Evolutionary conservation across 2,888 invertebrate species (phyloP), one percentile per base, ranked within the genome.

Genomic region (Philereme transversata): DNA sequence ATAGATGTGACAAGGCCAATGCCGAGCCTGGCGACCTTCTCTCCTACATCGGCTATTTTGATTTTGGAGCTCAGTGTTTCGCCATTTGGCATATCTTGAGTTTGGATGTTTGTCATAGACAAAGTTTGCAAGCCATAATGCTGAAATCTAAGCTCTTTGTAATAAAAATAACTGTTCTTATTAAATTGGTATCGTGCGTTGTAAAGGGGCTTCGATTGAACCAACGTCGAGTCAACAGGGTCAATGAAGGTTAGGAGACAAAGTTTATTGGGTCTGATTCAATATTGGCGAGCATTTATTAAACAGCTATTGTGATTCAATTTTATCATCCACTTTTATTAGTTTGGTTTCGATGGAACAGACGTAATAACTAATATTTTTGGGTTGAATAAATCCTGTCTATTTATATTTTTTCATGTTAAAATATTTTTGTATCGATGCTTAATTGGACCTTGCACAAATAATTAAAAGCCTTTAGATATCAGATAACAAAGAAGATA

Each of bases 261-360:
- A 51, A 48, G 52, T 66, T 64, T 64, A 63, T 61, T 63, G 54
- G 50, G 36, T 50, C 48, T 54, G 44, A 60, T 62, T 59, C 57
- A 57, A 64, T 64, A 66, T 64, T 60, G 62, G 51, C 52, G 35
- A 54, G 54, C 46, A 48, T 59, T 60, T 59, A 57, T 59, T 62
- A 60, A 59, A 56, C 43, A 53, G 46, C 56, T 62, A 64, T 62
- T 62, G 63, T 56, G 54, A 63, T 65, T 57, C 53, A 8, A 56
- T 62, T 62, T 62, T 56, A 64, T 64, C 63, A 57, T 44, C 45
- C 40, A 4, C 9, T 49, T 62, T 57, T 55, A 58, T 65, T 54
- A 46, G 55, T 52, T 52, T 55, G 43, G 49, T 44, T 59, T 40
- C 36, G 38, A 40, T 47, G 22, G 11, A 53, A 50, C 46, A 43